phyloP scores from a whole-genome alignment of 1,140 invertebrate genomes.

The Drosophila arizonae region DNA sequence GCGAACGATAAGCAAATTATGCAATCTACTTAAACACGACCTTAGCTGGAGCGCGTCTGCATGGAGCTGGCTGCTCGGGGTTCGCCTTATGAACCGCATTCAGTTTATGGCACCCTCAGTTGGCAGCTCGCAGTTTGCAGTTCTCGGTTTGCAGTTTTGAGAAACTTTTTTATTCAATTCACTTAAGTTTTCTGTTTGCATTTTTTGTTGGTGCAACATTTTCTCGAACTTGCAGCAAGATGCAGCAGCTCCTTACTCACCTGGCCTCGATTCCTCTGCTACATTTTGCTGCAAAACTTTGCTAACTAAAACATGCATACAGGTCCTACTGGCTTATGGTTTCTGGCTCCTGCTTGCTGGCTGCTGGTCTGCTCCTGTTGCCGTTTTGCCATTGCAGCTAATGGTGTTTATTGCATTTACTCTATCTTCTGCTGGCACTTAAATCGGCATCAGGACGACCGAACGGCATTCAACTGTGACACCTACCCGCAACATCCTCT shows the following conservation, averaged over 20 bases:
- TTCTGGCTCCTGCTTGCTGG: neutral
- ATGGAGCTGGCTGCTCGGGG: neutral
- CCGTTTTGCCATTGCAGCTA: slow-evolving; percentile 56
- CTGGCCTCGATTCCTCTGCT: slow-evolving; percentile 48
- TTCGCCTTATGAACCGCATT: slow-evolving; percentile 51
- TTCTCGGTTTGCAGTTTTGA: slow-evolving; percentile 50
- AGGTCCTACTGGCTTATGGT: slow-evolving; percentile 10
- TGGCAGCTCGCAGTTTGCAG: neutral
- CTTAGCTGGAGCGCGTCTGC: slow-evolving; percentile 11
- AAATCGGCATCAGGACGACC: slow-evolving; percentile 58
- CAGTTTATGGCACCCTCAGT: slow-evolving; percentile 59
- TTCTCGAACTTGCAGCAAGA: slow-evolving; percentile 11
- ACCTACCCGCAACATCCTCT: neutral
- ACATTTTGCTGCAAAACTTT: slow-evolving; percentile 54
- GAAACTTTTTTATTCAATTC: slow-evolving; percentile 78
- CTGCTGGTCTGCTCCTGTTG: slow-evolving; percentile 1
- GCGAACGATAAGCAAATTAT: slow-evolving; percentile 66
- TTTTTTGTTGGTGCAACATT: slow-evolving; percentile 64
- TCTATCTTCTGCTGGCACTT: slow-evolving; percentile 64
- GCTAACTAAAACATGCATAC: slow-evolving; percentile 49
- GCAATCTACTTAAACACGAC: slow-evolving; percentile 45
- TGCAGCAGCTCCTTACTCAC: slow-evolving; percentile 3
- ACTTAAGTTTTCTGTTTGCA: slow-evolving; percentile 70
- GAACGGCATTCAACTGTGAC: slow-evolving; percentile 36
- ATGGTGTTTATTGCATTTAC: slow-evolving; percentile 80